Conservation (phyloP, 2,113 vertebrate species). For the Aspidoscelis tigris region DNA sequence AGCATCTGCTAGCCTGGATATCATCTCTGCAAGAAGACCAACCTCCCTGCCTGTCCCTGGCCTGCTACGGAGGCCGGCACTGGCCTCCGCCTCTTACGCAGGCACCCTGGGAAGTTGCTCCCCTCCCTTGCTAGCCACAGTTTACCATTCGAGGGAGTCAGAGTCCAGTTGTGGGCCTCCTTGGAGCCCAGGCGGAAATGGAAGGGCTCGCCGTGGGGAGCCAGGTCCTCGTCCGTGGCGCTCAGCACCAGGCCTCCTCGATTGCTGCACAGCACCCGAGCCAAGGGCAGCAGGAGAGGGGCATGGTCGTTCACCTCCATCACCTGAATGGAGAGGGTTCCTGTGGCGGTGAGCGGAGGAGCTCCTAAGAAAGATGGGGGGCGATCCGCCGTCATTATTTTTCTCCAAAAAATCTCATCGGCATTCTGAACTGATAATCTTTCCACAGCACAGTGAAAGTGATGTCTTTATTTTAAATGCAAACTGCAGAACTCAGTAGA, state of each 20-base stretch:
- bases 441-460: too few relatives aligned
- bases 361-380: conserved; percentile 50
- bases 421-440: too few relatives aligned
- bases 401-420: too few relatives aligned
- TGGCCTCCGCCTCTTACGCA: too few relatives aligned
- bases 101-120: too few relatives aligned
- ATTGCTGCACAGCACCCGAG: conserved; percentile 76
- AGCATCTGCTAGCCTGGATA: too few relatives aligned
- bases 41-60: fast-evolving
- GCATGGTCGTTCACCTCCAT: conserved; percentile 92
- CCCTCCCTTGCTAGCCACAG: too few relatives aligned
- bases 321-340: conserved; percentile 85
- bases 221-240: conserved; percentile 85
- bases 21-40: not conserved
- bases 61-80: too few relatives aligned
- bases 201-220: conserved; percentile 89
- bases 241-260: conserved; percentile 78
- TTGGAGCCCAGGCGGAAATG: conserved; percentile 79
- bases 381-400: too few relatives aligned
- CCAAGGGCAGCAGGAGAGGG: conserved; percentile 75
- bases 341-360: conserved; percentile 77
- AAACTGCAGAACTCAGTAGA: too few relatives aligned
- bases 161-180: conserved; percentile 84
- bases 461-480: too few relatives aligned
- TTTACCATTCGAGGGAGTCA: conserved; percentile 84